These are phyloP conservation scores for Emydoidea blandingii DNA, from an alignment of 2,797 vertebrate genomes.

Conservation along the genomic window DNA sequence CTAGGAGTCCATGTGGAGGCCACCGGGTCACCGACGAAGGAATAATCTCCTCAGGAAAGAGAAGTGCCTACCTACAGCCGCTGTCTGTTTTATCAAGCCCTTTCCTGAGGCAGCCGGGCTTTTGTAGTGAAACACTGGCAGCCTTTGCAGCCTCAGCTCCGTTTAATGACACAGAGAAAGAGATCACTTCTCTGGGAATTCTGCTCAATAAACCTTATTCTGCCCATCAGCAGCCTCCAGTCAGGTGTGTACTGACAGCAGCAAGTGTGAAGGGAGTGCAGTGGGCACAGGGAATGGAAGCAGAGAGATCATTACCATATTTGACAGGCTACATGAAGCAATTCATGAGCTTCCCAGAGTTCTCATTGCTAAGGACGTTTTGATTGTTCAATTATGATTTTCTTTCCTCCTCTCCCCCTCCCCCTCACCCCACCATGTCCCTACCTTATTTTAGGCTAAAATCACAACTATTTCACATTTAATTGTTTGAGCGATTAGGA, in stretches of 20 bases:
- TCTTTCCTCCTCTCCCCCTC: background rate
- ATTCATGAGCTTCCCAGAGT: background rate
- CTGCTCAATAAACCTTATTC: background rate
- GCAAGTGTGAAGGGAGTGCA: background rate
- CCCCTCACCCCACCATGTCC: background rate
- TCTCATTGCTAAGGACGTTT: background rate
- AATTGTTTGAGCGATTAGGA: background rate
- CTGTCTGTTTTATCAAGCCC: background rate
- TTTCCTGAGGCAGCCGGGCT: background rate
- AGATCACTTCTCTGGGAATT: background rate
- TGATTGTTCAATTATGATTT: background rate
- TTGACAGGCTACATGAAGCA: conserved; percentile 27
- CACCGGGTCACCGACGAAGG: background rate
- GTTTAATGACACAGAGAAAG: fast-evolving
- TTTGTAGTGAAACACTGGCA: background rate
- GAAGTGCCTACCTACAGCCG: conserved; percentile 11
- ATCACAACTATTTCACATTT: background rate
- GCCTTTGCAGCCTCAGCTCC: background rate
- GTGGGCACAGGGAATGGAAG: background rate
- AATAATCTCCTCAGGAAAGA: conserved; percentile 71
- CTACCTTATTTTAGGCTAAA: background rate
- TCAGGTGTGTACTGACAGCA: conserved; percentile 12
- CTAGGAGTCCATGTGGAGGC: background rate
- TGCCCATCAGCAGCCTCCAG: conserved; percentile 14
- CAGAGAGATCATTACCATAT: conserved; percentile 2